phyloP scores from a whole-genome alignment of 2,113 vertebrate genomes.

The Cyphomyrus discorhynchus region DNA sequence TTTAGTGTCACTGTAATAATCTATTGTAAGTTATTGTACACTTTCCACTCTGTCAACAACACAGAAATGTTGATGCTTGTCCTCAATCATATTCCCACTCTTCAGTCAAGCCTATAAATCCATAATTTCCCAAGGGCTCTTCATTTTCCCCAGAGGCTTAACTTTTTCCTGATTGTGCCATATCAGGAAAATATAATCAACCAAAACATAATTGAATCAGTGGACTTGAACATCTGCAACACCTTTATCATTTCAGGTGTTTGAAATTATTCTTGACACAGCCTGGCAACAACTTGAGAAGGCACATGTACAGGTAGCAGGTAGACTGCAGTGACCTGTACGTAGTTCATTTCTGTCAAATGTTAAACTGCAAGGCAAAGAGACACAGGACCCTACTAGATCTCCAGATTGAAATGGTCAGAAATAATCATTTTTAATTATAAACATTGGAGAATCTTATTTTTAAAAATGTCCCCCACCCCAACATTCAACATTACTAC shows the following conservation, averaged over 20 bases:
- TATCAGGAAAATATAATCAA: constrained; percentile 37
- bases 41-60: not conserved
- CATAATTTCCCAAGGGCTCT: constrained; percentile 47
- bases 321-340: not conserved
- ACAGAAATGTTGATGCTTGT: constrained; percentile 27
- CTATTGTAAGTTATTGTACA: not conserved
- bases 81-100: constrained; percentile 24
- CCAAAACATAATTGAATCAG: constrained; percentile 46
- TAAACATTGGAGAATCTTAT: not conserved
- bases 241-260: constrained; percentile 24
- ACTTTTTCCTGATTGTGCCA: constrained; percentile 21
- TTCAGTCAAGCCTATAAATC: constrained; percentile 47
- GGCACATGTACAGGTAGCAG: not conserved
- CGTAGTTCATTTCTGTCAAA: not conserved
- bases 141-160: constrained; percentile 37
- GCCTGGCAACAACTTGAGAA: not conserved
- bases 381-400: not conserved
- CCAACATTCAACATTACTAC: not conserved
- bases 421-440: not conserved
- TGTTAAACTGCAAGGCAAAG: not conserved
- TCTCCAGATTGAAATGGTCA: not conserved
- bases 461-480: not conserved
- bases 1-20: not conserved
- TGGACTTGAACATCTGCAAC: constrained; percentile 21
- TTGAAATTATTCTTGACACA: not conserved